Conservation (phyloP, 1,140 invertebrate genomes). For the Drosophila repletoides region DNA sequence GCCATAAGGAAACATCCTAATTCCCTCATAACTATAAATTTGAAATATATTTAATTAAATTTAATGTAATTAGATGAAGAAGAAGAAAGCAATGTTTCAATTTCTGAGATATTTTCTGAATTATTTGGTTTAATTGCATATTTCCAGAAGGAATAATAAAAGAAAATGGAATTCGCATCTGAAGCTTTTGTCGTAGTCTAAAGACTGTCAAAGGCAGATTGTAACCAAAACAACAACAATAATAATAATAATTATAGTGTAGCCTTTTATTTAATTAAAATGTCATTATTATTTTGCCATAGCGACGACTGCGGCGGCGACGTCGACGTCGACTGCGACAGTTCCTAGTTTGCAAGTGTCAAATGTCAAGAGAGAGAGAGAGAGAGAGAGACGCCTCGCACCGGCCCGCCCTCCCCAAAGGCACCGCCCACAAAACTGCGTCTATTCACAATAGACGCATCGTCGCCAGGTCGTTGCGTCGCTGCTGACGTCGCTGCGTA, state of each 20-base stretch:
- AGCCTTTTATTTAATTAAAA: conserved; percentile 55
- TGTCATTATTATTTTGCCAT: conserved; percentile 41
- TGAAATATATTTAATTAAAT: not conserved
- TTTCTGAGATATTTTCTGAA: not conserved
- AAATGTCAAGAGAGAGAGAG: conserved; percentile 11
- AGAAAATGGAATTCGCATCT: not conserved
- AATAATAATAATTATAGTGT: not conserved
- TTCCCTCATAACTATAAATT: too few relatives aligned
- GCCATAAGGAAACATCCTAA: too few relatives aligned
- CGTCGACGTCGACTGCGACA: not conserved
- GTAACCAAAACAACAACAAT: not conserved
- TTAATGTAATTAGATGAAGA: not conserved
- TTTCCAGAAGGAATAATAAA: not conserved
- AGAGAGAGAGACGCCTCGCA: not conserved
- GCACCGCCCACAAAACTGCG: not conserved
- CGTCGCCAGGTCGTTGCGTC: not conserved
- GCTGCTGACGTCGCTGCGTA: conserved; percentile 8
- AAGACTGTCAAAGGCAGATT: conserved; percentile 2
- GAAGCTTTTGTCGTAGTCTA: too few relatives aligned
- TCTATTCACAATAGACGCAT: not conserved
- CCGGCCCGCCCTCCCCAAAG: not conserved
- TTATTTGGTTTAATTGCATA: conserved; percentile 9
- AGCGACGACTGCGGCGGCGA: not conserved
- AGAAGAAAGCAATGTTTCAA: not conserved
- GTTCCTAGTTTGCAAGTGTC: conserved; percentile 9